Base-by-base conservation (phyloP, 2,888 invertebrate genomes). In the Julus scandinavius region DNA sequence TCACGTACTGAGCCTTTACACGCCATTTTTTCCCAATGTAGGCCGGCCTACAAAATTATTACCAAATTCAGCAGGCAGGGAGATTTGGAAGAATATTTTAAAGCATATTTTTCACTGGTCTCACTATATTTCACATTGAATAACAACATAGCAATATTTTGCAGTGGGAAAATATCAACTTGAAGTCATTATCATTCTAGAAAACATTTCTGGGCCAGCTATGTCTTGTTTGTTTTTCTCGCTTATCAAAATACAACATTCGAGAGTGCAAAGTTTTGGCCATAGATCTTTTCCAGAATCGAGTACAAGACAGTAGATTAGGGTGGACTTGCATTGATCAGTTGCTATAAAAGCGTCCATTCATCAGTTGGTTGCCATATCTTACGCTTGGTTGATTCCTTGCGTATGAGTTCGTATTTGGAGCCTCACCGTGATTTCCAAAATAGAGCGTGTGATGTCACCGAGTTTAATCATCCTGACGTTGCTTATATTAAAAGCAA, bases 401-500 rank as follows among this genome's bases (percentile, higher is more conserved):
- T 29, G 29, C 29, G 9, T 80, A 13, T 13, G 38, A 80, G 38
- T 29, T 80, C 29, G 80, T 13, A 20, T 29, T 80, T 13, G 80
- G 80, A 38, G 29, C 80, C 38, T 80, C 80, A 80, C 29, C 38
- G 80, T 80, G 80, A 80, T 80, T 80, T 80, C 80, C 80, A 80
- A 80, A 80, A 80, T 80, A 80, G 54, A 54, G 80, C 80, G 80
- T 80, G 80, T 80, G 80, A 80, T 80, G 80, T 80, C 80, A 80
- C 80, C 80, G 80, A 80, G 58, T 15, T 85, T 88, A 88, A 88
- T 88, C 88, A 85, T 50, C 85, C 40, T 85, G 88, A 88, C 88
- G 85, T 88, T 72, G 85, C 63, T 63, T 86, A 38, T 88, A 88
- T 85, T 88, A 88, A 88, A 88, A 88, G 88, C 88, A 88, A 85